Percentiles rank a stretch among this genome's conserved stretches.
Conservation (phyloP, 2,888 invertebrate genomes). For the Meiosimyza platycephala region DNA sequence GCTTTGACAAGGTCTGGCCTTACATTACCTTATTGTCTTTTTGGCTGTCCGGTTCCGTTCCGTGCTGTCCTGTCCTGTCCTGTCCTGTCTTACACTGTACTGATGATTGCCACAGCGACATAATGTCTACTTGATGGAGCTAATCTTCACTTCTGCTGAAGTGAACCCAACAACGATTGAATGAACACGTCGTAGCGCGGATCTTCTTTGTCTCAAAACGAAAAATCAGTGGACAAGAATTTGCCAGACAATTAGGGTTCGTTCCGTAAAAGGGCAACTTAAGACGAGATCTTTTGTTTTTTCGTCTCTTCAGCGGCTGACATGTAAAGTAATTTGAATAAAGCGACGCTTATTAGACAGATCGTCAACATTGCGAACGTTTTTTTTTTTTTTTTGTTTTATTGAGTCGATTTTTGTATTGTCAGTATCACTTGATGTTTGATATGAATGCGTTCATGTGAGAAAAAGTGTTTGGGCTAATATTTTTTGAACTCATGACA, state of each 20-base stretch:
- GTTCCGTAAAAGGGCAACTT: constrained; percentile 23
- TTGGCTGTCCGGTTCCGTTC: constrained; percentile 25
- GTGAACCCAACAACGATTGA: constrained; percentile 37
- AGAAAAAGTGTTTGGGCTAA: constrained; percentile 46
- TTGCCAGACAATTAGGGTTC: constrained; percentile 54
- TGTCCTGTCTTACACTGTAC: constrained; percentile 19
- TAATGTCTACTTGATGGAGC: constrained; percentile 50
- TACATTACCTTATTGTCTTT: too few relatives aligned
- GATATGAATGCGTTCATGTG: constrained; percentile 54
- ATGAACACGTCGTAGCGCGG: constrained; percentile 3
- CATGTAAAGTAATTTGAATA: constrained; percentile 58
- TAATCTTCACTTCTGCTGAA: constrained; percentile 55
- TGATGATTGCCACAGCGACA: constrained; percentile 49
- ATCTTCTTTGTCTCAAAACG: constrained; percentile 18
- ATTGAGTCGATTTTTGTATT: constrained; percentile 44
- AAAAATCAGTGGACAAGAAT: constrained; percentile 3
- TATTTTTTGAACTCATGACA: too few relatives aligned
- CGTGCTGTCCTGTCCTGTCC: constrained; percentile 53
- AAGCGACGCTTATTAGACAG: constrained; percentile 63
- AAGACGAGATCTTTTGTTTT: not conserved
- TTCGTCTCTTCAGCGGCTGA: constrained; percentile 12
- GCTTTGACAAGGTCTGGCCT: too few relatives aligned
- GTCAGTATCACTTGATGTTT: constrained; percentile 17
- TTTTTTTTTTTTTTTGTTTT: constrained; percentile 1
- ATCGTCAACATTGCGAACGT: constrained; percentile 50